A percentile compares a stretch with the other conserved stretches of the same genome.
These are phyloP conservation scores for Ophion costatus DNA, from an alignment of 2,888 invertebrate species.

Conservation along the genomic window DNA sequence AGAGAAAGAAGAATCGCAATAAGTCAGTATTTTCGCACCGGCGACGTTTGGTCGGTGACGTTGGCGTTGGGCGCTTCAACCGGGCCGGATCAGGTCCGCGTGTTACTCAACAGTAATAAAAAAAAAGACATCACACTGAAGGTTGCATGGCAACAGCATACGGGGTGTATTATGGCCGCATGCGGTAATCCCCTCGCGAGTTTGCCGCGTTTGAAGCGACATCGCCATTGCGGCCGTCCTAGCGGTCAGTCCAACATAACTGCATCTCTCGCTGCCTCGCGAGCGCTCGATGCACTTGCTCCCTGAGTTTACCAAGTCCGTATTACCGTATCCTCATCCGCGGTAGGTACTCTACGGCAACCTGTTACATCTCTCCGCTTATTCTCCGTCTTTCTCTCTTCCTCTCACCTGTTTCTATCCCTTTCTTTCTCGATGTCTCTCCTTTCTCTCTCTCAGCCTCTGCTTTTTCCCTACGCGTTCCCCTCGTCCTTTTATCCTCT, in stretches of 20 bases:
- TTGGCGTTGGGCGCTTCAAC: not conserved
- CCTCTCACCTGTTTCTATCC: not conserved
- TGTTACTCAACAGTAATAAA: slow-evolving; percentile 19
- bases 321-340: slow-evolving; percentile 64
- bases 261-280: slow-evolving; percentile 74
- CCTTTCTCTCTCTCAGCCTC: not conserved
- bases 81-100: slow-evolving; percentile 9
- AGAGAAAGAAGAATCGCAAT: not conserved
- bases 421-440: slow-evolving; percentile 2
- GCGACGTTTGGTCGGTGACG: slow-evolving; percentile 5
- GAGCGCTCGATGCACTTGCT: slow-evolving; percentile 64
- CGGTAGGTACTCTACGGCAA: slow-evolving; percentile 35
- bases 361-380: slow-evolving; percentile 57
- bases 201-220: slow-evolving; percentile 48
- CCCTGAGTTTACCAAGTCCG: slow-evolving; percentile 57
- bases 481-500: not conserved
- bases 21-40: not conserved
- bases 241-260: slow-evolving; percentile 80
- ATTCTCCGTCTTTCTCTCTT: slow-evolving; percentile 12
- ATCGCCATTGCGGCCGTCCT: slow-evolving; percentile 60
- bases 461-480: not conserved
- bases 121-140: slow-evolving; percentile 64
- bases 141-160: slow-evolving; percentile 75
- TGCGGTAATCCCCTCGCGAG: slow-evolving; percentile 57
- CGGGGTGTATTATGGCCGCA: slow-evolving; percentile 61